Evolutionary conservation across 1,140 invertebrate genomes (phyloP), one percentile per base, ranked within the genome.

Genomic region (Panagrolaimus sp.): DNA sequence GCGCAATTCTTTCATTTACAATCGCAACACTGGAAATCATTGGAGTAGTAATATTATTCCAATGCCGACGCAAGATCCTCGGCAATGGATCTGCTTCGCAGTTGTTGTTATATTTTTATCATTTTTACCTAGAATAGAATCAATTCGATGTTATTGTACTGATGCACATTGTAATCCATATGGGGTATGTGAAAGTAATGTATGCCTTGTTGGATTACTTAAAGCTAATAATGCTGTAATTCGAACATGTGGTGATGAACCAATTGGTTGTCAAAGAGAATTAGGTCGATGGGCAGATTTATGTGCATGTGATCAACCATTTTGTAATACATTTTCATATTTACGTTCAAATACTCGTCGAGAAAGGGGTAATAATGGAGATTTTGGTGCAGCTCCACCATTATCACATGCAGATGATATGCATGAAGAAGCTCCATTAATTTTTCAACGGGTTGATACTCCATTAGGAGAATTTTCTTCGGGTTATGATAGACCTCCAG

Each of bases 291-390:
- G 74, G 74, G 47, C 23, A 23, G 74, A 76, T 61, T 61, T 76
- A 20, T 76, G 76, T 47, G 75, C 71, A 20, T 75, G 74, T 43
- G 67, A 73, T 14, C 31, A 53, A 74, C 53, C 46, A 13, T 78
- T 75, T 46, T 75, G 74, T 61, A 75, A 75, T 61, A 78, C 74
- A 11, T 75, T 77, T 42, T 76, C 74, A 2, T 78, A 72, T 61
- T 66, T 75, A 9, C 64, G 68, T 9, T 42, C 43, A 38, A 31
- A 27, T 11, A 70, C 64, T 11, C 64, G 51, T 11, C 51, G 51
- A 25, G 51, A 70, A 67, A 51, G 46, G 27, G 67, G 23, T 1
- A 31, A 66, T 31, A 13, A 64, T 7, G 63, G 38, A 42, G 43
- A 31, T 5, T 25, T 69, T 43, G 45, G 23, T 57, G 42, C 13